Evolutionary conservation across 2,113 vertebrate species (phyloP), one percentile per base, ranked within the genome.

Genomic region (Chloroceryle aenea): DNA sequence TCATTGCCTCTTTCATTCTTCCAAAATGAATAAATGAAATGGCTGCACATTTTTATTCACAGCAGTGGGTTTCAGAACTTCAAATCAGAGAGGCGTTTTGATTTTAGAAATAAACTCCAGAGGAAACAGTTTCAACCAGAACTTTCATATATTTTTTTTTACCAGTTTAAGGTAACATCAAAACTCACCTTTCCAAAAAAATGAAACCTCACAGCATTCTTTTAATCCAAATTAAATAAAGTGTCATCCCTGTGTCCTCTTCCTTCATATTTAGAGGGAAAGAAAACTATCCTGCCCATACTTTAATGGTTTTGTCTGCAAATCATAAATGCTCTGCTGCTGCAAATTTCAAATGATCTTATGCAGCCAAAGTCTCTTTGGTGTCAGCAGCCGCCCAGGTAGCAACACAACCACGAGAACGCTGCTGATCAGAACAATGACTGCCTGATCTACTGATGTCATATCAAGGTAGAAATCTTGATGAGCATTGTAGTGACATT

Each of bases 61-160:
- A 98, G 97, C 97, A 96, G 97, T 98, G 95, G 97, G 87, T 80
- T 97, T 98, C 96, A 97, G 97, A 98, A 98, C 97, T 98, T 97
- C 97, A 98, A 98, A 98, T 97, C 97, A 97, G 97, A 98, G 97
- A 97, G 96, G 97, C 96, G 98, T 98, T 98, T 98, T 98, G 98
- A 98, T 98, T 98, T 97, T 97, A 98, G 97, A 98, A 98, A 98
- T 98, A 98, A 97, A 97, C 98, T 97, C 97, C 95, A 96, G 97
- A 97, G 98, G 97, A 98, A 98, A 97, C 94, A 97, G 98, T 97
- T 98, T 97, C 96, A 98, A 92, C 97, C 95, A 94, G 76, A 66
- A 97, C 94, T 95, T 97, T 95, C 87, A 96, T 95, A 66, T 94
- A 9, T 88, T 90, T 94, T 96, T 96, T 96, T 92, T 94, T 85